A percentile compares a stretch with the other conserved stretches of the same genome.
phyloP scores from a whole-genome alignment of 2,113 vertebrate species.

The Cottus gobio region DNA sequence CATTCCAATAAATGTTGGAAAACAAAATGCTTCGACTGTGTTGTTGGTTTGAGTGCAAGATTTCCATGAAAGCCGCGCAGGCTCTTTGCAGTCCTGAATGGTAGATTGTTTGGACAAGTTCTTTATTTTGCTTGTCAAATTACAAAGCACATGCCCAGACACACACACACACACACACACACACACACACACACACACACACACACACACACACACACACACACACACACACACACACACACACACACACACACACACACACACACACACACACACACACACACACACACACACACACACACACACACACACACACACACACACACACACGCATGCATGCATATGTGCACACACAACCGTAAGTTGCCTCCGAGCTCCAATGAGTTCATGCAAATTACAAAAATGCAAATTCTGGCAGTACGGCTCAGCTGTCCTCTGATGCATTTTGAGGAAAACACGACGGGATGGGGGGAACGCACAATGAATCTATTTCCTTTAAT shows the following conservation, averaged over 20 bases:
- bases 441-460: constrained; percentile 63
- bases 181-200: constrained; percentile 47
- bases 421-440: constrained; percentile 65
- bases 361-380: constrained; percentile 67
- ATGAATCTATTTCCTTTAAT: constrained; percentile 68
- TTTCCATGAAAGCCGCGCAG: constrained; percentile 29
- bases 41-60: constrained; percentile 14
- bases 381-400: constrained; percentile 77
- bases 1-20: constrained; percentile 22
- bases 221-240: constrained; percentile 36
- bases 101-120: constrained; percentile 45
- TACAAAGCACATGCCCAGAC: constrained; percentile 37
- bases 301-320: constrained; percentile 1
- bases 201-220: not conserved
- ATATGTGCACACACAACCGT: constrained; percentile 59
- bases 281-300: constrained; percentile 34
- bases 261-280: constrained; percentile 33
- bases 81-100: constrained; percentile 29
- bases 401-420: constrained; percentile 65
- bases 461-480: constrained; percentile 46
- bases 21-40: constrained; percentile 15
- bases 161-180: constrained; percentile 11
- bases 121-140: constrained; percentile 69
- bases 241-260: constrained; percentile 6
- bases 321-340: constrained; percentile 30